Base-by-base conservation (phyloP, 1,140 invertebrate species). In the Anadara kagoshimensis region DNA sequence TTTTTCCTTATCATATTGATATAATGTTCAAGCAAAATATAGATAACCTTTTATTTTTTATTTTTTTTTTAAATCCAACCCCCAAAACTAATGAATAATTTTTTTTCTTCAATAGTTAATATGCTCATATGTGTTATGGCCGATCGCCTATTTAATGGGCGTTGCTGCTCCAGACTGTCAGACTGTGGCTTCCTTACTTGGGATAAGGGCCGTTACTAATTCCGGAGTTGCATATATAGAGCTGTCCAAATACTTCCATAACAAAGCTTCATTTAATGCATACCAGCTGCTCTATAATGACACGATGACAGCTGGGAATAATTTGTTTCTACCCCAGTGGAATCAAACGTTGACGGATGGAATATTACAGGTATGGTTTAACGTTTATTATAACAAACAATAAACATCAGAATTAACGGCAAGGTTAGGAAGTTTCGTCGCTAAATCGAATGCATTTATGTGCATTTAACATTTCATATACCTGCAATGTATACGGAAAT, bases 41-140 rank as follows among this genome's bases (percentile, higher is more conserved):
- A n/a, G n/a, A n/a, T n/a, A n/a, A n/a, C n/a, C n/a, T n/a, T n/a
- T n/a, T n/a, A n/a, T n/a, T n/a, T n/a, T n/a, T n/a, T n/a, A n/a
- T n/a, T n/a, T n/a, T n/a, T n/a, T n/a, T n/a, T n/a, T n/a, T n/a
- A n/a, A n/a, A n/a, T n/a, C n/a, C n/a, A n/a, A n/a, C n/a, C n/a
- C n/a, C n/a, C n/a, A n/a, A n/a, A n/a, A n/a, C n/a, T n/a, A n/a
- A n/a, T n/a, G n/a, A n/a, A n/a, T 36, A 7, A 36, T 36, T 36
- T 36, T 36, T 36, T 36, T 36, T 7, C 2, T 36, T 7, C 2
- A 36, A 36, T n/a, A 57, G 56, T 5, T 20, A 20, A 57, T 57
- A 57, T 57, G 56, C 24, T 57, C 56, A 14, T 57, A 57, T 12
- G 4, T 57, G 1, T 57, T 57, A 24, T 57, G 56, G 56, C 56